A percentile compares a stretch with the other conserved stretches of the same genome.
Conservation (phyloP, 2,113 vertebrate genomes). For the Pangasianodon gigas region DNA sequence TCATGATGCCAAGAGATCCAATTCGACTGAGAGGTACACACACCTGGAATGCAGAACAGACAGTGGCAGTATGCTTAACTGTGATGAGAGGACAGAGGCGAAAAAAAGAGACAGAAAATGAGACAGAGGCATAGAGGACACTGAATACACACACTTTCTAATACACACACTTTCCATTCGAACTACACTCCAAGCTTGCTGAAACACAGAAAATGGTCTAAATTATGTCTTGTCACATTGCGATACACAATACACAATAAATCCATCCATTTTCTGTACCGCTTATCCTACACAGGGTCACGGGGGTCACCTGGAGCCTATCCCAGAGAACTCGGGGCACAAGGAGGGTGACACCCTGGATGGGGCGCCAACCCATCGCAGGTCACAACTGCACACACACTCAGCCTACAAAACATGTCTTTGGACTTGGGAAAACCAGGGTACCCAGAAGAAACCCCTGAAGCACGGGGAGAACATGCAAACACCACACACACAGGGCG, state of each 20-base stretch:
- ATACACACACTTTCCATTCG: not conserved
- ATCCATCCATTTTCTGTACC: too few relatives aligned
- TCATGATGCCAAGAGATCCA: slow-evolving; percentile 61
- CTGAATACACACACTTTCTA: not conserved
- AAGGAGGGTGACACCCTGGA: too few relatives aligned
- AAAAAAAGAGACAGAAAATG: not conserved
- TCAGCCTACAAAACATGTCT: too few relatives aligned
- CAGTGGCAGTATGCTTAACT: not conserved
- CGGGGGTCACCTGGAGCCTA: too few relatives aligned
- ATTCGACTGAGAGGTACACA: slow-evolving; percentile 35
- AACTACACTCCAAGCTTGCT: not conserved
- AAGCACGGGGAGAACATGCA: too few relatives aligned
- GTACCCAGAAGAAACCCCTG: too few relatives aligned
- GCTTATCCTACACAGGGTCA: too few relatives aligned
- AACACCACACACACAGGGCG: too few relatives aligned
- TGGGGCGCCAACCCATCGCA: too few relatives aligned
- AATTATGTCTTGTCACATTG: not conserved
- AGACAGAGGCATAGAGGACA: not conserved
- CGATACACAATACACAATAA: not conserved
- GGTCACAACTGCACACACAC: too few relatives aligned
- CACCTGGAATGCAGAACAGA: slow-evolving; percentile 40
- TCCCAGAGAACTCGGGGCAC: too few relatives aligned
- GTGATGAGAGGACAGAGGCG: not conserved
- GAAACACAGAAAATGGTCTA: not conserved
- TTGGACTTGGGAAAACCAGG: too few relatives aligned